phyloP scores from a whole-genome alignment of 2,888 invertebrate species.

The Dichetophora obliterata region DNA sequence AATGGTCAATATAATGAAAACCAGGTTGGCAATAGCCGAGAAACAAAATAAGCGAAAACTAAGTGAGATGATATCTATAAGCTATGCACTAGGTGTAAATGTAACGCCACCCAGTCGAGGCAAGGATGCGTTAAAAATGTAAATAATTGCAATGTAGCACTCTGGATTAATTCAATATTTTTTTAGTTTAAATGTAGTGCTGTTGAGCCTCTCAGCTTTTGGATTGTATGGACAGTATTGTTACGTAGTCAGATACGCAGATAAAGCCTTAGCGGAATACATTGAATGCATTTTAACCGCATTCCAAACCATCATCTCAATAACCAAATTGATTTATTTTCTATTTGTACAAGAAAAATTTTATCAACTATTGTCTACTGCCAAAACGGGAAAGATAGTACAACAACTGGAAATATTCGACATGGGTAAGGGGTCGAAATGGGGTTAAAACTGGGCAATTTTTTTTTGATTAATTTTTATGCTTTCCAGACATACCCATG shows the following conservation, averaged over 20 bases:
- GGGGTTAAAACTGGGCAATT: no score
- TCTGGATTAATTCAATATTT: not conserved
- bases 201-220: not conserved
- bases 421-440: constrained; percentile 28
- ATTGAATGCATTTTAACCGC: constrained; percentile 30
- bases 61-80: not conserved
- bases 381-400: constrained; percentile 36
- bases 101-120: not conserved
- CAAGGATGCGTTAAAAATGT: constrained; percentile 22
- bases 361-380: constrained; percentile 31
- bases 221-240: constrained; percentile 25
- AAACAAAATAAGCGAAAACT: not conserved
- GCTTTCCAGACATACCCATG: constrained; percentile 25
- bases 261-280: constrained; percentile 5
- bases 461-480: not conserved
- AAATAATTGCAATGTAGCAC: not conserved
- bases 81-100: constrained; percentile 1
- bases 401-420: constrained; percentile 42
- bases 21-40: not conserved
- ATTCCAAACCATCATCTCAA: constrained; percentile 39
- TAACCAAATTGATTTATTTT: constrained; percentile 40
- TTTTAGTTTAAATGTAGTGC: constrained; percentile 10
- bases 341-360: constrained; percentile 28
- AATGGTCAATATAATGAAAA: not conserved
- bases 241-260: not conserved